These are phyloP conservation scores for Cheilosia variabilis DNA, from an alignment of 2,888 invertebrate species.

Conservation along the genomic window DNA sequence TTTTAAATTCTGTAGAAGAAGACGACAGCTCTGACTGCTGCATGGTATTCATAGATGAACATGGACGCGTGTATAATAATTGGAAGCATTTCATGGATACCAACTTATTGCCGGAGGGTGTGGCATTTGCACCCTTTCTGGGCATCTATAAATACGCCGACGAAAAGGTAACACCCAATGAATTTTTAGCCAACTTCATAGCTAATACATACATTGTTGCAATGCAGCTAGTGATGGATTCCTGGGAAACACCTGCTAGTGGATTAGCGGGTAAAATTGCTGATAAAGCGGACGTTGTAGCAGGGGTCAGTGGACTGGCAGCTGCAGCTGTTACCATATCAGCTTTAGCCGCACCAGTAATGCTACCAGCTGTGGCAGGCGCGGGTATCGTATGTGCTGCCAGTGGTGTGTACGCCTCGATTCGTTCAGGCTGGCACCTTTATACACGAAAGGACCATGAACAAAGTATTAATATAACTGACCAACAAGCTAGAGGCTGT, in stretches of 20 bases:
- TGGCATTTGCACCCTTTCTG: constrained; percentile 83
- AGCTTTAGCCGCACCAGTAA: constrained; percentile 76
- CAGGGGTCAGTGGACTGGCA: constrained; percentile 77
- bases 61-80: constrained; percentile 83
- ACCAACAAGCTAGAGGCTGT: constrained; percentile 79
- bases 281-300: constrained; percentile 75
- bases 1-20: constrained; percentile 32
- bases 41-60: constrained; percentile 82
- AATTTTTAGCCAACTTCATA: too few species aligned
- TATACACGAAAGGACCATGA: constrained; percentile 79
- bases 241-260: constrained; percentile 78
- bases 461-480: constrained; percentile 79
- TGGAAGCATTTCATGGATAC: constrained; percentile 83
- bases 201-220: neutral
- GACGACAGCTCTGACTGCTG: constrained; percentile 79
- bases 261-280: constrained; percentile 58
- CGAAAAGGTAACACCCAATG: constrained; percentile 40
- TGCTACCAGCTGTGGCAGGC: constrained; percentile 78
- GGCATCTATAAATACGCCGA: constrained; percentile 81
- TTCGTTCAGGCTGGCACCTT: constrained; percentile 78
- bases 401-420: constrained; percentile 78
- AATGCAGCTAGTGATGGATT: constrained; percentile 76
- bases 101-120: constrained; percentile 83
- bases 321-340: constrained; percentile 78
- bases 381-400: constrained; percentile 76